Base-by-base conservation (phyloP, 2,113 vertebrate species). In the Corythaeola cristata region DNA sequence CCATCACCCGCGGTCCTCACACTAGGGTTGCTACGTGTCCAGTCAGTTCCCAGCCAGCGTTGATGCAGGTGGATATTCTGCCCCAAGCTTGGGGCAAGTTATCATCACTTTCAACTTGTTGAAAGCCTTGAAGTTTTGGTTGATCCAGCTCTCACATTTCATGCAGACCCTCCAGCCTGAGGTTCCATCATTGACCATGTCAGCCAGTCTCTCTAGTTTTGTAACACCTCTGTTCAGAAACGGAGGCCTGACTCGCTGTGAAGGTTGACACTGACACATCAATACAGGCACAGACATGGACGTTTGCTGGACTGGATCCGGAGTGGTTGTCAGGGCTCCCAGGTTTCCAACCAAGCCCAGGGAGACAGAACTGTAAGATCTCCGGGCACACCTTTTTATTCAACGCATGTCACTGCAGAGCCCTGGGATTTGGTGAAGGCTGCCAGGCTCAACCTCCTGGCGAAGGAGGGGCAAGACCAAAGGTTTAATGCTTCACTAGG, bases 1-100 rank as follows among this genome's bases (percentile, higher is more conserved):
- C 19, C 39, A 23, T 32, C 63, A 71, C 18, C 37, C 26, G 11
- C 0, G 4, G 33, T 66, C 45, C 33, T 76, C 30, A 35, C 2
- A 1, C 44, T 35, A 23, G 12, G 26, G 30, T 47, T 71, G n/a
- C n/a, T 53, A 28, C 2, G 3, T 3, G 6, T 28, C 15, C 39
- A 5, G 26, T 35, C 3, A 1, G 26, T 63, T 33, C 21, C 44
- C 49, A 64, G 53, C 24, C 2, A 1, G 39, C n/a, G 49, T 3
- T 37, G n/a, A 39, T 41, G 30, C 14, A 55, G 52, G 49, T 32
- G 14, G 49, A 56, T 52, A n/a, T 82, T 87, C 32, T 60, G 52
- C n/a, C 23, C 21, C 18, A 58, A 21, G 24, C 44, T 64, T 71
- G 7, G 15, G 68, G 55, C 24, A 89, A 69, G 41, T 12, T 69